Evolutionary conservation across 1,140 invertebrate species (phyloP).

Genomic region (Orchestia grillus): DNA sequence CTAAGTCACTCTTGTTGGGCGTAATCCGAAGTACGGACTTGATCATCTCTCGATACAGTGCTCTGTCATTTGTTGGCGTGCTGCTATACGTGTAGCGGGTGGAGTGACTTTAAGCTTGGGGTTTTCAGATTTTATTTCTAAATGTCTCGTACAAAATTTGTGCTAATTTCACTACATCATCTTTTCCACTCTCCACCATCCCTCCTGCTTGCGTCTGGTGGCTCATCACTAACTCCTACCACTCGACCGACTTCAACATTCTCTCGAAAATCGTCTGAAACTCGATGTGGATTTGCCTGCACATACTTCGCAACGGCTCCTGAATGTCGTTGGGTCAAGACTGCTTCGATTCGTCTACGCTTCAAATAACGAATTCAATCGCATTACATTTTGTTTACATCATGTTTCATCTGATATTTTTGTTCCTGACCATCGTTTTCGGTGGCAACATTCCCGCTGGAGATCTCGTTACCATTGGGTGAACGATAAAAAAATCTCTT

Average conservation of each 20-base stretch:
- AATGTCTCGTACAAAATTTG: constrained; percentile 31
- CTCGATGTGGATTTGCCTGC: neutral
- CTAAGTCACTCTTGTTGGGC: neutral
- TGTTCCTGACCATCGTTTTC: neutral
- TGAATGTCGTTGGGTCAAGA: neutral
- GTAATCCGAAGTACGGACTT: neutral
- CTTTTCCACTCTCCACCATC: neutral
- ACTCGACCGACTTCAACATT: constrained; percentile 63
- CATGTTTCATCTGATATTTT: neutral
- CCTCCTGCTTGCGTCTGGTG: constrained; percentile 24
- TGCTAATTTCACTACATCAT: constrained; percentile 50
- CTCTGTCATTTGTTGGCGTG: neutral
- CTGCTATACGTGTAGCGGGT: neutral
- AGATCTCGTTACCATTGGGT: neutral
- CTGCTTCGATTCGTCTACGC: neutral
- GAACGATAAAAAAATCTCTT: neutral
- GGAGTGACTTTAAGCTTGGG: neutral
- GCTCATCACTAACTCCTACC: constrained; percentile 29
- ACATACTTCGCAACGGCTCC: neutral
- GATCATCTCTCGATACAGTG: neutral
- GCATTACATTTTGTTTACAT: neutral
- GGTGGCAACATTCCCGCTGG: neutral
- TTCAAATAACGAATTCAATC: neutral
- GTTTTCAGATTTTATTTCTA: neutral
- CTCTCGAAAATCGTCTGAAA: constrained; percentile 53